Evolutionary conservation across 2,113 vertebrate species (phyloP), one percentile per base, ranked within the genome.

Genomic region (Natator depressus): DNA sequence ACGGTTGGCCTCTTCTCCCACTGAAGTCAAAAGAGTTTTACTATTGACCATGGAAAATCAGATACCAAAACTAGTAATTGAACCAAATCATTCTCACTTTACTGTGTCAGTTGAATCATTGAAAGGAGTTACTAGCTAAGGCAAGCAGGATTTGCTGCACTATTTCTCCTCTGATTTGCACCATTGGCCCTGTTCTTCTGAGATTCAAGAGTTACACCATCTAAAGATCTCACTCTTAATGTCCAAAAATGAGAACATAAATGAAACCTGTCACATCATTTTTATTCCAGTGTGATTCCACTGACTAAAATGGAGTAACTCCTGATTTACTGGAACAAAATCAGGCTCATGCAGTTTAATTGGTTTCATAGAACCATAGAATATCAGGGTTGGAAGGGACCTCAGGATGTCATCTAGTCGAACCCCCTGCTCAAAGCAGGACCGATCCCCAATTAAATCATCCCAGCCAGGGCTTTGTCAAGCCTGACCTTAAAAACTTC

Each of bases 211-310:
- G 31, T 25, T 65, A 5, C 57, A 22, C 17, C 51, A 10, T 57
- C 12, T 20, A 79, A 38, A 27, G 80, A 31, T 1, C 0, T 53
- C 7, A 25, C 38, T 12, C 2, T 85, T 46, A 1, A 0, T 3
- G 4, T 14, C 2, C 5, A 75, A 3, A 27, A 4, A 25, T 0
- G 51, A 75, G 51, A 47, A 35, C n/a, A 3, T 31, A 72, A 0
- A 27, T 0, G 1, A 8, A 3, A 5, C 7, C 0, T 0, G 13
- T 24, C n/a, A 49, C 88, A 0, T 0, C 1, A 2, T 0, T 2
- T 1, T 1, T 25, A 22, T 16, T 46, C 3, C 1, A 24, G 65
- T 1, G 22, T 1, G n/a, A 1, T 1, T 47, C 24, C 24, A 0
- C 65, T 22, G 11, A 7, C 57, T 4, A 47, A 1, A 0, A 1